Evolutionary conservation across 2,888 invertebrate genomes (phyloP), one percentile per base, ranked within the genome.

Genomic region (Leucophenga montana): DNA sequence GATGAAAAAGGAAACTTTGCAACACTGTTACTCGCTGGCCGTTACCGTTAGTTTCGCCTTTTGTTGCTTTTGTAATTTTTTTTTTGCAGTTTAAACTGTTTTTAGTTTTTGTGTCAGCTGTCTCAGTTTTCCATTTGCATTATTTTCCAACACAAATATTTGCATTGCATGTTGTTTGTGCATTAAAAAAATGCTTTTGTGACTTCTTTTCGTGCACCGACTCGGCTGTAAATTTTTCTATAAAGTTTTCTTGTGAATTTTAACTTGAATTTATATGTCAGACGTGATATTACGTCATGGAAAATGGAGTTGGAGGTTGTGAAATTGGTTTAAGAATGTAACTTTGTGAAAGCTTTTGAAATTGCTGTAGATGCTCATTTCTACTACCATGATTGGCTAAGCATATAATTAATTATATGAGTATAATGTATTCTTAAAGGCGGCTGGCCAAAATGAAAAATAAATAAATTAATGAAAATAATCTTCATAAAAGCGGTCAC

Each of bases 81-180:
- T 16, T 50, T n/a, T 50, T 50, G 14, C 16, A 50, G 16, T 50
- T 16, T n/a, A n/a, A 50, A 18, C 50, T 18, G 50, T 18, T 50
- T 50, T 39, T 39, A 39, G n/a, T 57, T 57, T 13, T 48, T 22
- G n/a, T 64, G 48, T 64, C 62, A 64, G 62, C 27, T 64, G 62
- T 46, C 62, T 64, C 62, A 64, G 18, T 64, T 64, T 48, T 64
- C 18, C n/a, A 16, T 50, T 50, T 50, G 50, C 18, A 50, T 18
- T 50, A 16, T 50, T 64, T 64, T 64, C 46, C 46, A 64, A 64
- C 62, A 48, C 48, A 64, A 64, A 64, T 64, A 64, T 64, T 64
- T 46, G 8, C 27, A 46, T 64, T 16, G 20, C 3, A n/a, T 33
- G 44, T 71, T 46, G 8, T 18, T 16, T 62, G 20, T 57, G 3